phyloP scores from a whole-genome alignment of 2,888 invertebrate genomes.

The Rhagonycha fulva region DNA sequence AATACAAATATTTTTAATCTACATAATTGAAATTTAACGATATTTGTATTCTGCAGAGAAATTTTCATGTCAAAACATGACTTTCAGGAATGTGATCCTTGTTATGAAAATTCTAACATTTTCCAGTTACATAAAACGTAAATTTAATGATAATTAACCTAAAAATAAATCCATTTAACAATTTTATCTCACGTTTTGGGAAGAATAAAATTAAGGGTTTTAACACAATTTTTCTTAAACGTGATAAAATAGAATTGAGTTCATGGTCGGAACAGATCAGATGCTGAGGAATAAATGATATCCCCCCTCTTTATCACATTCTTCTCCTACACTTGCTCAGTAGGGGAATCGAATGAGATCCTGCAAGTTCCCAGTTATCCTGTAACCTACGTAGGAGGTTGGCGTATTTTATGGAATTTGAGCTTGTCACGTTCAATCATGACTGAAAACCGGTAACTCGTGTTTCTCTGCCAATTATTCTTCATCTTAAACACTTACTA shows the following conservation, averaged over 20 bases:
- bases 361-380: constrained; percentile 47
- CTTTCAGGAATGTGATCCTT: not conserved
- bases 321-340: constrained; percentile 43
- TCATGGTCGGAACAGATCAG: constrained; percentile 49
- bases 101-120: not conserved
- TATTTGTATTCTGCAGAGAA: not conserved
- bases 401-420: not conserved
- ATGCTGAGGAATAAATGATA: constrained; percentile 52
- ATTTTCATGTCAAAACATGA: not conserved
- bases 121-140: not conserved
- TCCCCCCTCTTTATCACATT: constrained; percentile 39
- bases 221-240: not conserved
- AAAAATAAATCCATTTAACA: not conserved
- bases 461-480: not conserved
- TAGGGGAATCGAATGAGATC: constrained; percentile 45
- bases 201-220: not conserved
- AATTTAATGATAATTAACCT: not conserved
- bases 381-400: constrained; percentile 24
- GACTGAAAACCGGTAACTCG: constrained; percentile 20
- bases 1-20: not conserved
- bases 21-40: not conserved
- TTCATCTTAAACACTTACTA: not conserved
- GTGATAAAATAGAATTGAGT: constrained; percentile 30
- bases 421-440: constrained; percentile 14
- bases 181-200: not conserved